Percentiles rank a stretch among this genome's conserved stretches.
phyloP scores from a whole-genome alignment of 2,113 vertebrate species.

The Planiliza haematocheilus region DNA sequence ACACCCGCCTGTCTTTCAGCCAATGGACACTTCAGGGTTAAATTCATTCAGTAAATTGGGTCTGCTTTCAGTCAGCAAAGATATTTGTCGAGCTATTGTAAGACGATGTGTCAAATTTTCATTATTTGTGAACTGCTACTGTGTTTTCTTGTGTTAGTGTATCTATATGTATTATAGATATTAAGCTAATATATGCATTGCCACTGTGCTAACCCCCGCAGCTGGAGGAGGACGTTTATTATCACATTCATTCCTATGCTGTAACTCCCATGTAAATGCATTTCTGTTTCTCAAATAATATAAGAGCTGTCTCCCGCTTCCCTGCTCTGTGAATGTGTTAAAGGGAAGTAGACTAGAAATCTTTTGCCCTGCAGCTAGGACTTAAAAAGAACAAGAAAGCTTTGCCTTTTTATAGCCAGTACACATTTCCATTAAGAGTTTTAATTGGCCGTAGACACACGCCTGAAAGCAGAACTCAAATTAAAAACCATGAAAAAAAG shows the following conservation, averaged over 20 bases:
- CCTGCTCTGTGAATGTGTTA: conserved; percentile 16
- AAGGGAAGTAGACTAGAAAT: conserved; percentile 11
- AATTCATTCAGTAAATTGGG: neutral
- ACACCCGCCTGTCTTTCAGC: conserved; percentile 42
- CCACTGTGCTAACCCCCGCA: conserved; percentile 32
- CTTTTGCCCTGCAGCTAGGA: conserved; percentile 45
- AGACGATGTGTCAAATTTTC: conserved; percentile 5
- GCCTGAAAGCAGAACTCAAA: conserved; percentile 65
- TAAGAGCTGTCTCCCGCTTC: conserved; percentile 15
- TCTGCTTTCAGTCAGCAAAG: conserved; percentile 2
- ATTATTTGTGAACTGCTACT: conserved; percentile 16
- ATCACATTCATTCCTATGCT: neutral
- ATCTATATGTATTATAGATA: conserved; percentile 12
- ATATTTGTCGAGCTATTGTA: neutral
- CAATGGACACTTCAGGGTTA: conserved; percentile 1
- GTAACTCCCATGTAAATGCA: conserved; percentile 33
- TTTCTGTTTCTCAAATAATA: conserved; percentile 34
- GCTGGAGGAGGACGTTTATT: conserved; percentile 48
- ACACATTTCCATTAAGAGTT: conserved; percentile 69
- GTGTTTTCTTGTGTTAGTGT: conserved; percentile 10
- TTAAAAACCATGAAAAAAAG: conserved; percentile 48
- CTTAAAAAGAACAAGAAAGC: conserved; percentile 55
- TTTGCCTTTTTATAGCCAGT: conserved; percentile 54
- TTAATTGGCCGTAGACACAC: conserved; percentile 68
- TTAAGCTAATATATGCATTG: conserved; percentile 49